Evolutionary conservation across 2,888 invertebrate species (phyloP), one percentile per base, ranked within the genome.

Genomic region (Acheta domesticus): DNA sequence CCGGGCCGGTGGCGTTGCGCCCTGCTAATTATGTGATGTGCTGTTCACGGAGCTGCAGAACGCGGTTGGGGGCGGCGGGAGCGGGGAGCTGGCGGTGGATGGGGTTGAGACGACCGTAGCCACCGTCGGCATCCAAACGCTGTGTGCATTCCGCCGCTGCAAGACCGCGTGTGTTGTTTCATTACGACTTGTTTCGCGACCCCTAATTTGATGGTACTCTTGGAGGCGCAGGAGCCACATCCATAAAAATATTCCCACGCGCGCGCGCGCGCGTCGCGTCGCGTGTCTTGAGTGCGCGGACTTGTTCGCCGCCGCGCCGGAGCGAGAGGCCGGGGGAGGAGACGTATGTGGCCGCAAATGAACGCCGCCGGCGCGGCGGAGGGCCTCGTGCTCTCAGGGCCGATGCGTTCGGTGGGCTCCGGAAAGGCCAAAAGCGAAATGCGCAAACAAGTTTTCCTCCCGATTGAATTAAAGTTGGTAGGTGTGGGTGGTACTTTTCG

Each of bases 1-100:
- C 76, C 23, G 76, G 76, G 49, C 16, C 19, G 49, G 48, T 48
- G 16, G 76, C 76, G 76, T 49, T 62, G 62, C 62, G 14, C 12
- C n/a, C n/a, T 62, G 62, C 62, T 62, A 62, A 62, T 62, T 62
- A 62, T 62, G 62, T 62, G 62, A 62, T 62, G 62, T 62, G 62
- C 62, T 14, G 62, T 62, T 62, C 62, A 62, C 16, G 62, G 62
- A n/a, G n/a, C n/a, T 16, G 62, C n/a, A 19, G 62, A 19, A 4
- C 62, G n/a, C 16, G 16, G 16, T n/a, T 0, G n/a, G 62, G 1
- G 62, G n/a, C 1, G 16, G 62, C 62, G 62, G 62, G 14, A 14
- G 14, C 1, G 62, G 14, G 62, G 62, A n/a, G 62, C 14, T 12
- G 23, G 62, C 1, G 36, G 62, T 11, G n/a, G 62, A 62, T 16